A percentile compares a stretch with the other conserved stretches of the same genome.
phyloP scores from a whole-genome alignment of 2,797 vertebrate species.

The Microchirus variegatus region DNA sequence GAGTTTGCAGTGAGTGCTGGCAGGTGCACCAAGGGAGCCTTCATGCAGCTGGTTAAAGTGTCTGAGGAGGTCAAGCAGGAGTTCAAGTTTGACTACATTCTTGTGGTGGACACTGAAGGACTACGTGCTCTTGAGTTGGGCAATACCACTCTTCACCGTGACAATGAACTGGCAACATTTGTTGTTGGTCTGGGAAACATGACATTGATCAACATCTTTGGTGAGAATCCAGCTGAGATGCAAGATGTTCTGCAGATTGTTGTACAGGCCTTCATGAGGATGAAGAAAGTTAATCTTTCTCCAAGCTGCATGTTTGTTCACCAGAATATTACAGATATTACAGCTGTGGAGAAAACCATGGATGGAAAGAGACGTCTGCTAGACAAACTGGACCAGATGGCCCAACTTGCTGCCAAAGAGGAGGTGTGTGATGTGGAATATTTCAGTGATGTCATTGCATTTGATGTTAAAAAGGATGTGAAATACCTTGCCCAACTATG shows the following conservation, averaged over 20 bases:
- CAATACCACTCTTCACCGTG: constrained; percentile 63
- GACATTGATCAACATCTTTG: constrained; percentile 66
- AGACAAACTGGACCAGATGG: constrained; percentile 70
- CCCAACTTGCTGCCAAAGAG: constrained; percentile 64
- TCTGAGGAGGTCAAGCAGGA: constrained; percentile 39
- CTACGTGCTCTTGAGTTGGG: constrained; percentile 46
- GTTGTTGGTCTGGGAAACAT: too few species aligned
- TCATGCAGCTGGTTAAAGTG: constrained; percentile 62
- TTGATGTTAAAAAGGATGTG: constrained; percentile 43
- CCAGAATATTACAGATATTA: constrained; percentile 67
- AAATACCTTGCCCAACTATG: constrained; percentile 81
- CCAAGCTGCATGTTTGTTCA: constrained; percentile 73
- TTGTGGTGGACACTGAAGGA: constrained; percentile 75
- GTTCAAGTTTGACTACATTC: constrained; percentile 52
- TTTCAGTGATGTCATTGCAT: too few species aligned
- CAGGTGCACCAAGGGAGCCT: constrained; percentile 70
- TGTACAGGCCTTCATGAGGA: constrained; percentile 71
- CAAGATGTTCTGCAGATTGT: constrained; percentile 70
- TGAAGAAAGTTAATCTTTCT: constrained; percentile 55
- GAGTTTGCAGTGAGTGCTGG: constrained; percentile 80
- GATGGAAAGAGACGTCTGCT: constrained; percentile 51
- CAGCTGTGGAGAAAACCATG: constrained; percentile 47
- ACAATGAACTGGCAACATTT: too few species aligned
- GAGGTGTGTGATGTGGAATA: constrained; percentile 72
- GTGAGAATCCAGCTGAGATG: constrained; percentile 70